Conservation (phyloP, 2,113 vertebrate genomes). For the Bujurquina vittata region DNA sequence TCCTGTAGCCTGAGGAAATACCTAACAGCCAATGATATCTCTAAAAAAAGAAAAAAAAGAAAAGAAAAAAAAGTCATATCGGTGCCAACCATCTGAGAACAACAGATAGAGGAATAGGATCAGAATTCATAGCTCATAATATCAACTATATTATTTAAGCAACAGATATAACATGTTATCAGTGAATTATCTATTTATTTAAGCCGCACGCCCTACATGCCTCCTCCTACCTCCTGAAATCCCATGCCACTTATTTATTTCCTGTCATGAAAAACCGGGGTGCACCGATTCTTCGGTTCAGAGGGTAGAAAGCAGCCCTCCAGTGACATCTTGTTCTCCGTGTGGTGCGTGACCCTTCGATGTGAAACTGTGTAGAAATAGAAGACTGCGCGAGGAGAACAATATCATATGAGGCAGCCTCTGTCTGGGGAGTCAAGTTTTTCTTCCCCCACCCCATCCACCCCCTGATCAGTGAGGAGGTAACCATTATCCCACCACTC, state of each 20-base stretch:
- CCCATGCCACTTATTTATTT: constrained; percentile 78
- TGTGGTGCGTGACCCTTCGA: constrained; percentile 67
- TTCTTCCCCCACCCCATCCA: constrained; percentile 1
- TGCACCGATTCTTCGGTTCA: constrained; percentile 36
- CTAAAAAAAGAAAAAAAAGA: constrained; percentile 30
- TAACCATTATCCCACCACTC: constrained; percentile 31
- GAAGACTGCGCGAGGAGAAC: constrained; percentile 69
- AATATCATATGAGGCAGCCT: constrained; percentile 60
- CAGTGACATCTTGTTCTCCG: constrained; percentile 58
- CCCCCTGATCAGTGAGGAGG: constrained; percentile 55
- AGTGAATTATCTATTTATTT: constrained; percentile 71
- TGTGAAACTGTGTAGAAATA: constrained; percentile 72
- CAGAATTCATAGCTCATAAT: constrained; percentile 57
- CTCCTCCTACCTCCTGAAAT: constrained; percentile 72
- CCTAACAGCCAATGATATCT: constrained; percentile 62
- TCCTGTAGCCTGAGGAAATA: constrained; percentile 58
- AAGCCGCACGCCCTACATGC: constrained; percentile 73
- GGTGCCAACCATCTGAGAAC: constrained; percentile 71
- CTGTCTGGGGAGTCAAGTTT: constrained; percentile 32
- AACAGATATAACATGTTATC: constrained; percentile 59
- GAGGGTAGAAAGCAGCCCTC: constrained; percentile 62
- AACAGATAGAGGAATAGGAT: constrained; percentile 59
- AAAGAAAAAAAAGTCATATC: constrained; percentile 41
- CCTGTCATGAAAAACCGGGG: constrained; percentile 60
- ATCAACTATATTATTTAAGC: constrained; percentile 59